Conservation (phyloP, 1,140 invertebrate species). For the Lordiphosa stackelbergi region DNA sequence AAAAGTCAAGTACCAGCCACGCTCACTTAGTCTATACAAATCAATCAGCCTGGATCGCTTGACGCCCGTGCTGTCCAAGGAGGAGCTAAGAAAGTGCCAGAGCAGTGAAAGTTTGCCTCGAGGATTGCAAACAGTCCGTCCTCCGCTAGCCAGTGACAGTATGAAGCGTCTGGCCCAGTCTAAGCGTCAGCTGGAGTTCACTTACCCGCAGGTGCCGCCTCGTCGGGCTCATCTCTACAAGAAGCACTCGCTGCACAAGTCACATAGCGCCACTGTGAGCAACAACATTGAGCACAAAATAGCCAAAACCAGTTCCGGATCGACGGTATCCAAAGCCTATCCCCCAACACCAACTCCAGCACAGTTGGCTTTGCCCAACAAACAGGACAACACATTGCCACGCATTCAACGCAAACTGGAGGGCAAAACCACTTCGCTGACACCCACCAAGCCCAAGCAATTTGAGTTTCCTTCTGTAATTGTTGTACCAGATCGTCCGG, state of each 20-base stretch:
- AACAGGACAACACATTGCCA: slow-evolving; percentile 56
- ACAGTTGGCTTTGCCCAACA: slow-evolving; percentile 44
- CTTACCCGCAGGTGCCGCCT: slow-evolving; percentile 45
- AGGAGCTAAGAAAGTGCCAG: slow-evolving; percentile 40
- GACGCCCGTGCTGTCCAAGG: slow-evolving; percentile 4
- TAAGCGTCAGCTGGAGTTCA: slow-evolving; percentile 18
- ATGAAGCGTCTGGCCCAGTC: slow-evolving; percentile 40
- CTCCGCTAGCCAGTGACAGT: slow-evolving; percentile 64
- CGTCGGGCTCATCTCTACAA: slow-evolving; percentile 56
- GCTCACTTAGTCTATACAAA: slow-evolving; percentile 37
- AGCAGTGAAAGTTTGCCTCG: slow-evolving; percentile 39
- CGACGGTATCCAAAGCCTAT: slow-evolving; percentile 33
- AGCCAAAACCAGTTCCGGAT: slow-evolving; percentile 65
- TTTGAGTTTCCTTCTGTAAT: slow-evolving; percentile 59
- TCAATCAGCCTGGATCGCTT: slow-evolving; percentile 56
- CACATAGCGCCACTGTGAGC: slow-evolving; percentile 54
- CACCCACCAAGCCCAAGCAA: slow-evolving; percentile 63
- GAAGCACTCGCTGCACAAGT: slow-evolving; percentile 59
- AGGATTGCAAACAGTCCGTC: slow-evolving; percentile 22
- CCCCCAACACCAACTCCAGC: not conserved
- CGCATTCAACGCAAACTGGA: slow-evolving; percentile 62
- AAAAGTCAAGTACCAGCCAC: slow-evolving; percentile 7
- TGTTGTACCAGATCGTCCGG: slow-evolving; percentile 33
- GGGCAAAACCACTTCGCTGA: slow-evolving; percentile 40
- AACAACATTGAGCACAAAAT: slow-evolving; percentile 70